Evolutionary conservation across 2,113 vertebrate genomes (phyloP), one percentile per base, ranked within the genome.

Genomic region (Scophthalmus maximus): DNA sequence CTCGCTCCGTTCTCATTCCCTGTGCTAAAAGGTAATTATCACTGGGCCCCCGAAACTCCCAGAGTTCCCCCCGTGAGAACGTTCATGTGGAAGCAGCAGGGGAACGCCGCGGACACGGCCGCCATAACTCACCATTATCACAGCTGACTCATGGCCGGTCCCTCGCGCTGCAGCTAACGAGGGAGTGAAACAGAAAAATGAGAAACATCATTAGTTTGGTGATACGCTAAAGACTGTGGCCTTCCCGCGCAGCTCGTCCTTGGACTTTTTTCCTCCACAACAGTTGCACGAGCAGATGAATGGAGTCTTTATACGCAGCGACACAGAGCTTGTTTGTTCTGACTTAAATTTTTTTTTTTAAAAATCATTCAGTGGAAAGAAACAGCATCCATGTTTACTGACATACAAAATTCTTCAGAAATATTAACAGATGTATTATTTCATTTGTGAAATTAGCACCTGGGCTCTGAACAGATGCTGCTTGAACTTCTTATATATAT

Each of bases 111-210:
- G 68, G 49, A 62, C 56, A 65, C 46, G 6, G 51, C 22, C 25
- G 5, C 75, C 60, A 91, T 91, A 86, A 90, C 92, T 93, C 86
- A 93, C 92, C 92, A 94, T 94, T 88, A 91, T 92, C 79, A 82
- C 68, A 56, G 79, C 64, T 69, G 82, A 87, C 44, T 76, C 91
- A 89, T 92, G 76, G 76, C 83, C 64, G 70, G 59, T 79, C 29
- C 29, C 40, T 32, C 72, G 76, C 73, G 52, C 70, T 61, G 79
- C 46, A 46, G 76, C 83, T 89, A 85, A 85, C 50, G 50, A 79
- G 57, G 66, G 68, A 29, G 67, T 38, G 79, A 71, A 81, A 77
- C 63, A 81, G n/a, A n/a, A 27, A 89, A 76, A 88, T 66, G 38
- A 70, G 78, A 86, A 86, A 83, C 82, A 85, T 76, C 69, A 82